Conservation (phyloP, 2,888 invertebrate species). For the Nomada lathburiana region DNA sequence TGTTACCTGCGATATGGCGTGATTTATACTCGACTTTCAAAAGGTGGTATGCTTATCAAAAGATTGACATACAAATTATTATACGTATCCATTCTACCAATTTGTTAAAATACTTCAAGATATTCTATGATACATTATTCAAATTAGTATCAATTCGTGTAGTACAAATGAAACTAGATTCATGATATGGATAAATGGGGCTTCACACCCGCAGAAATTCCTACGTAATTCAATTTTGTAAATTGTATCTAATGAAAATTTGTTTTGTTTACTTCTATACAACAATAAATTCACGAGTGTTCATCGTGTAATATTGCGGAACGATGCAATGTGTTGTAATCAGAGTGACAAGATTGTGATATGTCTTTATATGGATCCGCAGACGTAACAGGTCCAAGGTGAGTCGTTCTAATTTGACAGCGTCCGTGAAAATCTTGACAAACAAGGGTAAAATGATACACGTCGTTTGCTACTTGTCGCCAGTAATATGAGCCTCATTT, state of each 20-base stretch:
- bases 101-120: no score
- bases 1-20: slow-evolving; percentile 51
- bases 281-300: background rate
- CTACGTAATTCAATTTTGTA: background rate
- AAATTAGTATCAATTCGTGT: no score
- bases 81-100: background rate
- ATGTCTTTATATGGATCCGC: slow-evolving; percentile 57
- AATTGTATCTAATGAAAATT: background rate
- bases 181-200: no score
- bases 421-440: slow-evolving; percentile 51
- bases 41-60: slow-evolving; percentile 35
- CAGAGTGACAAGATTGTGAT: slow-evolving; percentile 28
- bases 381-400: slow-evolving; percentile 48
- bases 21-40: slow-evolving; percentile 59
- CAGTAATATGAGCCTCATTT: slow-evolving; percentile 4
- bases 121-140: no score
- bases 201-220: background rate
- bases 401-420: slow-evolving; percentile 56
- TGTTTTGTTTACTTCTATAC: slow-evolving; percentile 7
- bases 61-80: slow-evolving; percentile 32
- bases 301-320: slow-evolving; percentile 21
- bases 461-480: background rate
- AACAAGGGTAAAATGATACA: slow-evolving; percentile 35
- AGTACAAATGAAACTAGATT: no score
- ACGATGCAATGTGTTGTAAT: slow-evolving; percentile 39